phyloP scores from a whole-genome alignment of 2,888 invertebrate species.

The Sphaerophoria rueppellii region DNA sequence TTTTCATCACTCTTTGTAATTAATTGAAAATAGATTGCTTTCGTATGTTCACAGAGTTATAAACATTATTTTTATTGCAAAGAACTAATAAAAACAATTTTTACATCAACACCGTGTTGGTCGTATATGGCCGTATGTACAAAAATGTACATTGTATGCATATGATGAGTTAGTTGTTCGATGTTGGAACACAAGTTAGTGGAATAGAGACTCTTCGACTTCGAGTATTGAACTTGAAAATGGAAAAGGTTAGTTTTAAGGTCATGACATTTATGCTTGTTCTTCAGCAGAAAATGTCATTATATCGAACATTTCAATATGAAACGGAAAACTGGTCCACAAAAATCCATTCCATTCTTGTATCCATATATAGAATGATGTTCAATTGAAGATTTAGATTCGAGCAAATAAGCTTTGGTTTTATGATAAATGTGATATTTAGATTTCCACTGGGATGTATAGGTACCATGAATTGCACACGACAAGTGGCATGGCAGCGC shows the following conservation, averaged over 20 bases:
- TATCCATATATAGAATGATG: constrained; percentile 15
- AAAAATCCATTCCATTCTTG: background rate
- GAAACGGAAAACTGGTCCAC: constrained; percentile 35
- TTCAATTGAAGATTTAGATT: constrained; percentile 35
- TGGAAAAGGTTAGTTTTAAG: constrained; percentile 43
- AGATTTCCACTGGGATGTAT: constrained; percentile 1
- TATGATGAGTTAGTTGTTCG: constrained; percentile 15
- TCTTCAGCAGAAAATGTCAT: constrained; percentile 43
- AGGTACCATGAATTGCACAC: background rate
- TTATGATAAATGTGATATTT: constrained; percentile 45
- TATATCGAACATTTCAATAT: constrained; percentile 43
- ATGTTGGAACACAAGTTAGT: constrained; percentile 1
- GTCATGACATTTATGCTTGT: constrained; percentile 45
- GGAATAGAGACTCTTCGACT: background rate
- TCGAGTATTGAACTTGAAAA: constrained; percentile 40
- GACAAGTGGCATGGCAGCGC: too few species aligned
- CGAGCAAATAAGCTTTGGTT: constrained; percentile 24
- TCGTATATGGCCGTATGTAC: background rate
- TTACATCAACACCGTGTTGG: constrained; percentile 16
- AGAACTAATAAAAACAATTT: constrained; percentile 32
- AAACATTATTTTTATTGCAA: constrained; percentile 13
- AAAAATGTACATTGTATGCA: background rate
- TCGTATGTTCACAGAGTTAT: constrained; percentile 41
- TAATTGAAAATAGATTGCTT: constrained; percentile 51
- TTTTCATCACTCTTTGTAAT: constrained; percentile 21